A percentile compares a stretch with the other conserved stretches of the same genome.
These are phyloP conservation scores for Gorsachius goisagi DNA, from an alignment of 2,113 vertebrate genomes.

Conservation along the genomic window DNA sequence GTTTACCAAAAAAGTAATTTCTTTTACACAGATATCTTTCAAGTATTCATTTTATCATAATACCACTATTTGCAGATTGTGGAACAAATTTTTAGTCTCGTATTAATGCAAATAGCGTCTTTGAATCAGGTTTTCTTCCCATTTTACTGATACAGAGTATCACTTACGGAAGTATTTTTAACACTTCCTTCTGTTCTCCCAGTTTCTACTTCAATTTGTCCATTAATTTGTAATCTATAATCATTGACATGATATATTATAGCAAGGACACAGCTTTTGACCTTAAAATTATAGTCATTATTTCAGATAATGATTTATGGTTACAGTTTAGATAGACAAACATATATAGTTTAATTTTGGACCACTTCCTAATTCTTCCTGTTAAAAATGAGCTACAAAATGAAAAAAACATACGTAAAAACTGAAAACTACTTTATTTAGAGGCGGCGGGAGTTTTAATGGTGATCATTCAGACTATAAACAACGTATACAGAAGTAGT, in stretches of 20 bases:
- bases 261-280: constrained; percentile 45
- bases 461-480: not conserved
- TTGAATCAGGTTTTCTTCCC: not conserved
- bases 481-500: not conserved
- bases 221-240: constrained; percentile 44
- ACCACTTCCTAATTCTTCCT: not conserved
- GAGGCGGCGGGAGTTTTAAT: rapidly evolving
- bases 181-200: constrained; percentile 10
- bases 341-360: not conserved
- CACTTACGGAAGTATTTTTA: constrained; percentile 32
- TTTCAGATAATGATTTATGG: constrained; percentile 48
- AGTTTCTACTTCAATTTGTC: constrained; percentile 11
- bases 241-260: constrained; percentile 40
- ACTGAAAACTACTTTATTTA: not conserved
- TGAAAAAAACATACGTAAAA: not conserved
- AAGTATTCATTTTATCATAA: not conserved
- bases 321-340: constrained; percentile 18
- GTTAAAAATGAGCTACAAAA: not conserved
- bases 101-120: not conserved
- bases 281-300: constrained; percentile 57
- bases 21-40: not conserved
- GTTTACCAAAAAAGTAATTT: not conserved
- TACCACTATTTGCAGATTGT: not conserved
- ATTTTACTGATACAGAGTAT: not conserved
- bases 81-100: not conserved